Conservation (phyloP, 2,113 vertebrate species). For the Eulacestoma nigropectus region DNA sequence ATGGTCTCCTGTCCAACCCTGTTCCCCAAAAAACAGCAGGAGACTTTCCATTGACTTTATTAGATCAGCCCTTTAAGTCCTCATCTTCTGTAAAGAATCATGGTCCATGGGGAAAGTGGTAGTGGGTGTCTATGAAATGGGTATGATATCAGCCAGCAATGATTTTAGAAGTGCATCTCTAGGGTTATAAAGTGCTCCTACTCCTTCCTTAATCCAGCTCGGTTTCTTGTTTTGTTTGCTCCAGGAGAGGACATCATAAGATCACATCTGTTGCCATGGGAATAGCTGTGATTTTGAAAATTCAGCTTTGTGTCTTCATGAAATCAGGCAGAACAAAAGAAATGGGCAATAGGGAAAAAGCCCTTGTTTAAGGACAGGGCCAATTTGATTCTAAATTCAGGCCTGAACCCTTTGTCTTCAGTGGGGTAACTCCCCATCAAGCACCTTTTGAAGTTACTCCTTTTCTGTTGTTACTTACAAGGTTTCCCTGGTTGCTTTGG, state of each 20-base stretch:
- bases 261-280: slow-evolving; percentile 38
- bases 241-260: not conserved
- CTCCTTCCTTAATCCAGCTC: not conserved
- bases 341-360: not conserved
- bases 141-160: not conserved
- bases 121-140: not conserved
- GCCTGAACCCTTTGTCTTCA: not conserved
- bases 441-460: not conserved
- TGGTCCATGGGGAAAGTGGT: not conserved
- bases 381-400: not conserved
- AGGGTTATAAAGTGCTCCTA: not conserved
- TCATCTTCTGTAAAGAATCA: not conserved
- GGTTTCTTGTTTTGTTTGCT: not conserved
- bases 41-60: not conserved
- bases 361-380: not conserved
- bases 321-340: not conserved
- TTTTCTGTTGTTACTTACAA: not conserved
- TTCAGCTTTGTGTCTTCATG: not conserved
- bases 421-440: not conserved
- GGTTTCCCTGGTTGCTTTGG: not conserved
- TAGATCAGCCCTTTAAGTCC: not conserved
- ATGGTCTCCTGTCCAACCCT: not conserved
- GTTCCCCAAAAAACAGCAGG: not conserved
- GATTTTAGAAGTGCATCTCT: not conserved
- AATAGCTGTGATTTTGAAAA: slow-evolving; percentile 27